phyloP scores from a whole-genome alignment of 1,140 invertebrate species.

The Trichonephila clavata region DNA sequence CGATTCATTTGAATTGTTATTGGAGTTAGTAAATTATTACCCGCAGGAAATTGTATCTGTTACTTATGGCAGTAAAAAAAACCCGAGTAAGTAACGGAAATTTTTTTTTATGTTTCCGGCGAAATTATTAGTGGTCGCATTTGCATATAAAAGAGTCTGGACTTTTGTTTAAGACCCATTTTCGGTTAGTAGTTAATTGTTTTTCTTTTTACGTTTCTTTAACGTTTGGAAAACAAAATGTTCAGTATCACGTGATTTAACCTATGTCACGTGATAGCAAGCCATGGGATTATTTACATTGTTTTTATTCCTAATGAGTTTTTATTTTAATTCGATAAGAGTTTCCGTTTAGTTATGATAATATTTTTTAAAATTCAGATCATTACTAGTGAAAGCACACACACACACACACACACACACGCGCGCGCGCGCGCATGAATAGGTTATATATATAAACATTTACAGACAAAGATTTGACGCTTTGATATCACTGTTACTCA shows the following conservation, averaged over 20 bases:
- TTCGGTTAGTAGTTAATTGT: not conserved
- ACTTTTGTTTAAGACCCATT: not conserved
- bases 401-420: too few species aligned
- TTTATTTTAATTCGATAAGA: too few species aligned
- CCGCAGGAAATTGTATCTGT: not conserved
- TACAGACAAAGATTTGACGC: too few species aligned
- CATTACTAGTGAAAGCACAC: too few species aligned
- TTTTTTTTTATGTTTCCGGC: slow-evolving; percentile 4
- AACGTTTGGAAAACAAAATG: not conserved
- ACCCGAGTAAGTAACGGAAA: not conserved
- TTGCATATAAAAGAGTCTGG: not conserved
- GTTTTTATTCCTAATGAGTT: not conserved
- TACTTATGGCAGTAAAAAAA: slow-evolving; percentile 13
- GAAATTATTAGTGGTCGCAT: not conserved
- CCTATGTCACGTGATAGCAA: not conserved
- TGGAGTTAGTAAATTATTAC: not conserved
- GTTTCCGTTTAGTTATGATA: too few species aligned
- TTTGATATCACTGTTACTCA: too few species aligned
- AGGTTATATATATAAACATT: too few species aligned
- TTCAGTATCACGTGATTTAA: not conserved
- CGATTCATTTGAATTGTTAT: not conserved
- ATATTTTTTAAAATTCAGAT: too few species aligned
- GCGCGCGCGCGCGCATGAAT: too few species aligned
- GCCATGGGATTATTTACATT: not conserved
- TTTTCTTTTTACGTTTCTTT: not conserved